Evolutionary conservation across 2,113 vertebrate genomes (phyloP).

Genomic region (Cyprinodon variegatus): DNA sequence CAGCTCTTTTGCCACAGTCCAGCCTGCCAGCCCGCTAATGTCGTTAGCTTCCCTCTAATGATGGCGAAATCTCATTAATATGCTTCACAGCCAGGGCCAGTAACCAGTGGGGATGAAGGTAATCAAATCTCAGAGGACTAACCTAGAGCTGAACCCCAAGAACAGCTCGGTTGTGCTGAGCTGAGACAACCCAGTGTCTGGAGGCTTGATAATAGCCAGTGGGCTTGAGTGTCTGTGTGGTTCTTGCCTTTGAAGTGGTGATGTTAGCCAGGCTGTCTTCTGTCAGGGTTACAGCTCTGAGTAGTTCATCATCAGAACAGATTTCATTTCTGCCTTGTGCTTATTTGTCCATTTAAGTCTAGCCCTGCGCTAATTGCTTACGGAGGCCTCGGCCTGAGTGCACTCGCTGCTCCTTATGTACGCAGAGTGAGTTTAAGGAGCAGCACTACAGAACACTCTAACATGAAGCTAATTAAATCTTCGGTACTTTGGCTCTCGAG

Average conservation of each 20-base stretch:
- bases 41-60: slow-evolving; percentile 75
- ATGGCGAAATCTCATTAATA: slow-evolving; percentile 81
- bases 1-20: slow-evolving; percentile 52
- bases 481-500: slow-evolving; percentile 51
- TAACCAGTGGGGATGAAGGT: slow-evolving; percentile 76
- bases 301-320: slow-evolving; percentile 63
- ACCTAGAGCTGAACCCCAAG: slow-evolving; percentile 76
- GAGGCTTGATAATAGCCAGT: slow-evolving; percentile 61
- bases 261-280: slow-evolving; percentile 68
- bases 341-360: slow-evolving; percentile 62
- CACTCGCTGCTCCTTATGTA: slow-evolving; percentile 68
- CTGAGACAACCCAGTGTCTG: slow-evolving; percentile 52
- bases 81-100: slow-evolving; percentile 76
- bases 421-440: slow-evolving; percentile 69
- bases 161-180: slow-evolving; percentile 51
- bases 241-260: slow-evolving; percentile 70
- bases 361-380: slow-evolving; percentile 58
- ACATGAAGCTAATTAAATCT: slow-evolving; percentile 73
- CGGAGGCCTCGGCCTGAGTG: slow-evolving; percentile 58
- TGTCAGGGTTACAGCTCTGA: slow-evolving; percentile 46
- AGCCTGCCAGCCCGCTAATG: slow-evolving; percentile 72
- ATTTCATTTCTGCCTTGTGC: slow-evolving; percentile 59
- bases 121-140: slow-evolving; percentile 78
- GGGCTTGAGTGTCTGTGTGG: slow-evolving; percentile 43
- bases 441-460: slow-evolving; percentile 65